Percentiles rank a stretch among this genome's conserved stretches.
Conservation (phyloP, 2,113 vertebrate species). For the Nicator chloris region DNA sequence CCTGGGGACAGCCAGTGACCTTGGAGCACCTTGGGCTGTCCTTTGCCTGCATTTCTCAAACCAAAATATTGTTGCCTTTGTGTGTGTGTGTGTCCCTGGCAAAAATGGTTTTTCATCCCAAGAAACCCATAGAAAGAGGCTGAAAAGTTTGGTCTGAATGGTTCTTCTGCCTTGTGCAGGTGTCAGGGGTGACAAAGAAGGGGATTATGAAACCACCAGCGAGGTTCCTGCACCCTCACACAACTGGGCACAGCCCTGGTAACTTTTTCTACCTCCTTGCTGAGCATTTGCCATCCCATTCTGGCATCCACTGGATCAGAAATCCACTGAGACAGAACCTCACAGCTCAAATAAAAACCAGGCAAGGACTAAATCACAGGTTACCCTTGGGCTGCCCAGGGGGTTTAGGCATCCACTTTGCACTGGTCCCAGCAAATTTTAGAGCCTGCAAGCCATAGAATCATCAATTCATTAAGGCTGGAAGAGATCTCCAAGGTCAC, state of each 20-base stretch:
- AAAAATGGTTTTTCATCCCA: neutral
- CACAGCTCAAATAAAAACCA: neutral
- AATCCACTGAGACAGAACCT: neutral
- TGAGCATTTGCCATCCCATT: neutral
- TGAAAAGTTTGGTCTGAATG: neutral
- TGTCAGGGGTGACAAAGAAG: neutral
- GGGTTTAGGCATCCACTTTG: neutral
- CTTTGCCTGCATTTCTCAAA: neutral
- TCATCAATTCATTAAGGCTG: neutral
- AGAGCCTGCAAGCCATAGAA: neutral
- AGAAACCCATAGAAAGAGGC: neutral
- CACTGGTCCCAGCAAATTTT: neutral
- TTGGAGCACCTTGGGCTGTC: neutral
- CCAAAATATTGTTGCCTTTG: neutral
- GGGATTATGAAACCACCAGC: neutral
- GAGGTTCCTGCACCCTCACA: neutral
- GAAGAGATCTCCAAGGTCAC: neutral
- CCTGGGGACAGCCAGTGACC: neutral
- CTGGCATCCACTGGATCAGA: neutral
- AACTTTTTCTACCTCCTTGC: neutral
- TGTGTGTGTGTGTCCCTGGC: too few relatives aligned
- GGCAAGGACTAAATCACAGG: neutral
- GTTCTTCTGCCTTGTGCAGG: neutral
- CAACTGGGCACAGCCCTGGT: neutral
- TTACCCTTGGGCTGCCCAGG: neutral